Evolutionary conservation across 1,140 invertebrate genomes (phyloP), one percentile per base, ranked within the genome.

Genomic region (Sitobion miscanthi): DNA sequence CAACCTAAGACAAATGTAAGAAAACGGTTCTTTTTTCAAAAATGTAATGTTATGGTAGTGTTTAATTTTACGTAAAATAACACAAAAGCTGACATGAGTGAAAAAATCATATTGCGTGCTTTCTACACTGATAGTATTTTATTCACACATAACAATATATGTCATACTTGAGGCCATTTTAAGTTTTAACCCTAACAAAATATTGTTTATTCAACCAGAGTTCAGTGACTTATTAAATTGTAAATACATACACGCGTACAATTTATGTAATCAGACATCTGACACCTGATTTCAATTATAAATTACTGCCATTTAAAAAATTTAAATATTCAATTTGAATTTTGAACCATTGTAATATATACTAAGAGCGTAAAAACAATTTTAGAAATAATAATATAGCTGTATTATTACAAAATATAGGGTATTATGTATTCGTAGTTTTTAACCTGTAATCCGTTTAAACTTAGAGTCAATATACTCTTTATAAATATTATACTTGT

Each of bases 211-310:
- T n/a, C 86, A 14, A 88, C 8, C 47, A 35, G 23, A 47, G 87
- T 89, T 38, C 87, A 54, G 87, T 89, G 87, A 89, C 49, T 89
- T 89, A 52, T 35, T 7, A 54, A 89, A 54, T 49, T 30, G 8
- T 2, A 54, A 35, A 57, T 35, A 38, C 21, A 54, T 35, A 38
- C 9, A 54, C 25, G 9, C 23, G 42, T 86, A 47, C 45, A 86
- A 14, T 86, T 14, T 30, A 30, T 62, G 25, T 62, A 85, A 0
- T 11, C 11, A 49, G 47, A 23, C 8, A 30, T 87, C 8, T 30
- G n/a, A 87, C 25, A 87, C 9, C 25, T 49, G 25, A 87, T 47
- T 86, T 23, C 20, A 47, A 17, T 30, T 87, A 87, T 49, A 47
- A 87, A 87, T 47, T 49, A n/a, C 20, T n/a, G 47, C 20, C 47